Base-by-base conservation (phyloP, 2,113 vertebrate genomes). In the Semnornis frantzii region DNA sequence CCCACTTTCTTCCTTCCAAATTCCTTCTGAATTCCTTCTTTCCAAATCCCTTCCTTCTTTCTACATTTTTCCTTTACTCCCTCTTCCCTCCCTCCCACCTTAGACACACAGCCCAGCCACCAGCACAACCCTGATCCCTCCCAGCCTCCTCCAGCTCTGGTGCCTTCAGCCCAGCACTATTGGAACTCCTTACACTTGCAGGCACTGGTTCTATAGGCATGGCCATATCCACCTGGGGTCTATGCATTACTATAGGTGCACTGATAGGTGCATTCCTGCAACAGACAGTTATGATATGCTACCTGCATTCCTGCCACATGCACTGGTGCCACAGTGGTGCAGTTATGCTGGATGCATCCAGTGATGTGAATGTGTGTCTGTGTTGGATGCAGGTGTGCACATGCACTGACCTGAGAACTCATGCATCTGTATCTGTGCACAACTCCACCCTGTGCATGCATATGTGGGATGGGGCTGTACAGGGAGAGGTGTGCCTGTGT, bases 371-470 rank as follows among this genome's bases (percentile, higher is more conserved):
- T 17, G 28, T 17, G 27, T 24, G 4, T 4, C 5, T 5, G 25
- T 18, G 6, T 19, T n/a, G 25, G 17, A 0, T 16, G 39, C 39
- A 3, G 15, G 4, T n/a, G 1, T 7, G 8, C 6, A 0, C 8
- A 3, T 0, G 6, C 23, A 3, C 1, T 20, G 31, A 6, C 8
- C 6, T 0, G 0, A 46, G 18, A 37, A 3, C 15, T 17, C 5
- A 20, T 4, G 13, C 20, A 4, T 10, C 5, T 39, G n/a, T 2
- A 17, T 33, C 5, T 2, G 3, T 0, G 12, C 46, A 23, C 8
- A 0, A 0, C 5, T 42, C 10, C 21, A 24, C 58, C 54, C 25
- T 5, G 0, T 3, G 4, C 17, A 0, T 7, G 9, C 7, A 1
- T 8, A 1, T 8, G 12, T 12, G 33, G 68, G 16, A 14, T 18